These are phyloP conservation scores for Pluvialis apricaria DNA, from an alignment of 2,113 vertebrate genomes.

Conservation along the genomic window DNA sequence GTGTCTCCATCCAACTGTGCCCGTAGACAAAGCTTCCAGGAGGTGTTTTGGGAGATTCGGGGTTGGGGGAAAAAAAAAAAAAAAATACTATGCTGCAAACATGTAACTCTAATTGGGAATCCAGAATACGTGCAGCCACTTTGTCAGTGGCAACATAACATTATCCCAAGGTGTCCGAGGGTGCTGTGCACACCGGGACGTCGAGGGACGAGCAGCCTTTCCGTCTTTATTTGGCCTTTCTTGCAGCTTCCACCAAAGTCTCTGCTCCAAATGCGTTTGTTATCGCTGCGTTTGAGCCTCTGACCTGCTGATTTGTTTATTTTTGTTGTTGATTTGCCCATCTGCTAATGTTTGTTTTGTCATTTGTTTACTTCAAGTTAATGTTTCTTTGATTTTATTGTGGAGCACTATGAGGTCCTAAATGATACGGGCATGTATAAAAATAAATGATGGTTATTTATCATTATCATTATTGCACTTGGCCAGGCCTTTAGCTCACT, in stretches of 20 bases:
- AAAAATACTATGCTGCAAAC: not conserved
- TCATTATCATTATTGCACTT: conserved; percentile 51
- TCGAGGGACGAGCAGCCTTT: accelerated
- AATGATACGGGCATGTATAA: conserved; percentile 44
- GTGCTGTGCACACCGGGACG: accelerated
- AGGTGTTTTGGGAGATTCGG: not conserved
- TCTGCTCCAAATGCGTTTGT: not conserved
- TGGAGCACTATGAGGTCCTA: conserved; percentile 63
- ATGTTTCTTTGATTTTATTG: conserved; percentile 71
- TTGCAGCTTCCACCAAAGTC: not conserved
- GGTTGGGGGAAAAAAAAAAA: no score
- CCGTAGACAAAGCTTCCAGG: not conserved
- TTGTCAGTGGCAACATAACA: accelerated
- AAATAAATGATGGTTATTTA: conserved; percentile 65
- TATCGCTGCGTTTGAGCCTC: not conserved
- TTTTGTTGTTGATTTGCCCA: conserved; percentile 61
- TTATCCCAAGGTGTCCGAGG: not conserved
- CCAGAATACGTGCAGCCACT: not conserved
- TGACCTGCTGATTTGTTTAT: conserved; percentile 65
- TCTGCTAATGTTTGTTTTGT: conserved; percentile 66
- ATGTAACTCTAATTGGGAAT: not conserved
- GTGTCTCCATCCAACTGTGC: not conserved
- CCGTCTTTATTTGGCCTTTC: not conserved
- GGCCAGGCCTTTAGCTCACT: conserved; percentile 44
- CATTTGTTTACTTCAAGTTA: conserved; percentile 70